Conservation (phyloP, 2,113 vertebrate genomes). For the Silurus meridionalis region DNA sequence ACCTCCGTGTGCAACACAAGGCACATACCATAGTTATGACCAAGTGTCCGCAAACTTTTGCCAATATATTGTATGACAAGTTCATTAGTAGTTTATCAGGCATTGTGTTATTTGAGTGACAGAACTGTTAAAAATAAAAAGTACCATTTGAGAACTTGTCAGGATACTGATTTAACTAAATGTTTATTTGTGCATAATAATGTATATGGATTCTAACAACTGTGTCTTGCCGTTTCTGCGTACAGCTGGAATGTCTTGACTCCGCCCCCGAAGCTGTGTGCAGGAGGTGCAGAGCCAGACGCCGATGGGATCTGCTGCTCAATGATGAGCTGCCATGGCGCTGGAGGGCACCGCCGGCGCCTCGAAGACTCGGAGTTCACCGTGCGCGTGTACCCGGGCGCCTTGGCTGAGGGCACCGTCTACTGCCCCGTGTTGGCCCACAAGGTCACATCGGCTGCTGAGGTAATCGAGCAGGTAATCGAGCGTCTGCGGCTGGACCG, state of each 20-base stretch:
- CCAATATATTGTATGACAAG: neutral
- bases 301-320: slow-evolving; percentile 86
- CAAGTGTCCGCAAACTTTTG: too few relatives aligned
- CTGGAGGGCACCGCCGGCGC: slow-evolving; percentile 91
- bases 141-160: neutral
- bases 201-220: neutral
- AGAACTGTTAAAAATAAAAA: neutral
- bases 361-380: slow-evolving; percentile 90
- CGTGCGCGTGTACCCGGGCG: slow-evolving; percentile 88
- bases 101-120: neutral
- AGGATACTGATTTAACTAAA: neutral
- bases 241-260: slow-evolving; percentile 80
- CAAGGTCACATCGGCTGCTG: slow-evolving; percentile 88
- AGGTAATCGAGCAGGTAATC: slow-evolving; percentile 90
- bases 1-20: too few relatives aligned
- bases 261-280: slow-evolving; percentile 59
- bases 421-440: slow-evolving; percentile 89
- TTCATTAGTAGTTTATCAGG: neutral
- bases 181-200: neutral
- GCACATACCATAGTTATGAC: too few relatives aligned
- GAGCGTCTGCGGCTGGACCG: slow-evolving; percentile 84
- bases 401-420: slow-evolving; percentile 89
- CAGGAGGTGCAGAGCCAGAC: slow-evolving; percentile 63
- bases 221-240: neutral
- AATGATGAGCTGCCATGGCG: slow-evolving; percentile 96